These are phyloP conservation scores for Helicoverpa assulta DNA, from an alignment of 2,888 invertebrate genomes.

Conservation along the genomic window DNA sequence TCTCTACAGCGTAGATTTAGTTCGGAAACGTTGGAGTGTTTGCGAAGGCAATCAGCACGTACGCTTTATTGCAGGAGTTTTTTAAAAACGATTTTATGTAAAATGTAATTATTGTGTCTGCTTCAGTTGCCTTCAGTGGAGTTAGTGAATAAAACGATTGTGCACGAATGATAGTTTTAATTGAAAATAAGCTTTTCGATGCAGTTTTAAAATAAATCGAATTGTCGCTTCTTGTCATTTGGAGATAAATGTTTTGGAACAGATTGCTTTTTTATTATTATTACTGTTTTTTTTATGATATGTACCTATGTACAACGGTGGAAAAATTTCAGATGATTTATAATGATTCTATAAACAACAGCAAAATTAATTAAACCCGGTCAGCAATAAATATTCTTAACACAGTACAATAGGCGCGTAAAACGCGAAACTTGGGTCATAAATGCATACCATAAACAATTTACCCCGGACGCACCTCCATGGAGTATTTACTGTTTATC, in stretches of 20 bases:
- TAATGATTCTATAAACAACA: too few species aligned
- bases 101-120: conserved; percentile 58
- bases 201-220: background rate
- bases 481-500: conserved; percentile 32
- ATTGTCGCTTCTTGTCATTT: background rate
- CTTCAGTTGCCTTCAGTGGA: conserved; percentile 36
- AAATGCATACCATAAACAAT: conserved; percentile 12
- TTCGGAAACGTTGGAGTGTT: conserved; percentile 66
- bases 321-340: too few species aligned
- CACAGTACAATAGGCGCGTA: background rate
- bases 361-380: background rate
- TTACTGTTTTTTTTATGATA: too few species aligned
- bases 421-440: background rate
- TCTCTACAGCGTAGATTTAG: conserved; percentile 60
- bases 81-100: conserved; percentile 55
- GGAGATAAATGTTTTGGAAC: too few species aligned
- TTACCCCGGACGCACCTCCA: conserved; percentile 13
- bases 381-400: background rate
- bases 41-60: conserved; percentile 69
- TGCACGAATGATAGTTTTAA: conserved; percentile 31
- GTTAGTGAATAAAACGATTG: conserved; percentile 43
- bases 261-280: background rate
- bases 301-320: too few species aligned
- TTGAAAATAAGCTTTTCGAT: conserved; percentile 31
- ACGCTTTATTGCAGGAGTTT: conserved; percentile 53